Conservation (phyloP, 2,113 vertebrate species). For the Hyaena hyaena region DNA sequence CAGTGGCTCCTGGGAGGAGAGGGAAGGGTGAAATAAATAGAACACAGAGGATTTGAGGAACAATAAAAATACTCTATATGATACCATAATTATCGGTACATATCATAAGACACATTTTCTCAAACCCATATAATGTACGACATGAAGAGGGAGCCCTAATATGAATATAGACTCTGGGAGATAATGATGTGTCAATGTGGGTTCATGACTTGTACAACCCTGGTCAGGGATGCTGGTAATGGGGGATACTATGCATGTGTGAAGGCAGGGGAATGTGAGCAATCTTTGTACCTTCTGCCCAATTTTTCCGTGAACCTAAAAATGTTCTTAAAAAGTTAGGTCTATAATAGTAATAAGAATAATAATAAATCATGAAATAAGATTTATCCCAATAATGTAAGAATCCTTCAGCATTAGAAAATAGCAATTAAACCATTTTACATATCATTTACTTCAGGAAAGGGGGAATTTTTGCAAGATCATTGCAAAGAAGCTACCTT, state of each 20-base stretch:
- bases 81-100: neutral
- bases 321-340: neutral
- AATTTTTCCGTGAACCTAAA: neutral
- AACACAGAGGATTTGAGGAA: neutral
- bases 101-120: neutral
- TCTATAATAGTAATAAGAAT: no score
- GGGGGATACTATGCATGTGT: neutral
- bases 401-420: neutral
- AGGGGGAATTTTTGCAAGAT: neutral
- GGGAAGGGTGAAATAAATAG: neutral
- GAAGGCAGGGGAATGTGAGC: neutral
- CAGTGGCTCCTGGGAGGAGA: neutral
- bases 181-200: neutral
- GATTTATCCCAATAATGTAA: neutral
- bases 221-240: neutral
- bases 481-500: neutral
- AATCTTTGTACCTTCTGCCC: neutral
- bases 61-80: neutral
- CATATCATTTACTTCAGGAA: neutral
- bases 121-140: neutral
- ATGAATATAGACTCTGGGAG: neutral
- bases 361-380: neutral
- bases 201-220: neutral
- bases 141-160: neutral
- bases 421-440: neutral